These are phyloP conservation scores for Caenorhabditis brenneri DNA, from an alignment of 1,140 invertebrate species.

Conservation along the genomic window DNA sequence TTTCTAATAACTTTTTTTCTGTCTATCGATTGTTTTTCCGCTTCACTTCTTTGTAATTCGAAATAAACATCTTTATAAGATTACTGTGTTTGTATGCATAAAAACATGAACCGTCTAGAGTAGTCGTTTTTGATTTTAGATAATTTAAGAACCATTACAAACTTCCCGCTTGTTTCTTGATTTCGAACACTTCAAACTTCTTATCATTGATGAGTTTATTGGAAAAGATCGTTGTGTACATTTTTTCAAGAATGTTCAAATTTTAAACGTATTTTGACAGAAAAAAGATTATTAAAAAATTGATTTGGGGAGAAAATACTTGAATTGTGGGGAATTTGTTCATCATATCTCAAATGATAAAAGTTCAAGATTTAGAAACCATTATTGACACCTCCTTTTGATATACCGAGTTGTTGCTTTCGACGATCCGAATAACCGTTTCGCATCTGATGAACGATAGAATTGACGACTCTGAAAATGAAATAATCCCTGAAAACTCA, in stretches of 20 bases:
- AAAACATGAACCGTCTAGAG: too few relatives aligned
- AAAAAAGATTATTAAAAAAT: too few relatives aligned
- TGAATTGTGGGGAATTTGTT: not conserved
- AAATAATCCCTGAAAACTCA: not conserved
- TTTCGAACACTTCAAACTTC: too few relatives aligned
- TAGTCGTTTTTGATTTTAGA: too few relatives aligned
- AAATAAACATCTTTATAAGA: too few relatives aligned
- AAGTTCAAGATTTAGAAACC: not conserved
- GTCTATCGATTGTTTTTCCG: too few relatives aligned
- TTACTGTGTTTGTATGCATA: too few relatives aligned
- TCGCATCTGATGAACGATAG: conserved; percentile 53
- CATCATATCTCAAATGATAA: not conserved
- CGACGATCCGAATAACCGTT: conserved; percentile 49
- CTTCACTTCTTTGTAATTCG: too few relatives aligned
- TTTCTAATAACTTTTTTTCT: too few relatives aligned
- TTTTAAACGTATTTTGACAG: not conserved
- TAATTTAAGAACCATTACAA: too few relatives aligned
- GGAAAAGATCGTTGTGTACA: conserved; percentile 35
- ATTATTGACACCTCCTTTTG: conserved; percentile 12
- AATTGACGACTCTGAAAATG: conserved; percentile 47
- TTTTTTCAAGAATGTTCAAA: not conserved
- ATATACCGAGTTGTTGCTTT: conserved; percentile 32
- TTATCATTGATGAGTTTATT: not conserved
- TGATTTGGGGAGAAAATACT: not conserved
- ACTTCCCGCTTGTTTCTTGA: too few relatives aligned